These are phyloP conservation scores for Heterodera carotae DNA, from an alignment of 1,140 invertebrate species.

Conservation along the genomic window DNA sequence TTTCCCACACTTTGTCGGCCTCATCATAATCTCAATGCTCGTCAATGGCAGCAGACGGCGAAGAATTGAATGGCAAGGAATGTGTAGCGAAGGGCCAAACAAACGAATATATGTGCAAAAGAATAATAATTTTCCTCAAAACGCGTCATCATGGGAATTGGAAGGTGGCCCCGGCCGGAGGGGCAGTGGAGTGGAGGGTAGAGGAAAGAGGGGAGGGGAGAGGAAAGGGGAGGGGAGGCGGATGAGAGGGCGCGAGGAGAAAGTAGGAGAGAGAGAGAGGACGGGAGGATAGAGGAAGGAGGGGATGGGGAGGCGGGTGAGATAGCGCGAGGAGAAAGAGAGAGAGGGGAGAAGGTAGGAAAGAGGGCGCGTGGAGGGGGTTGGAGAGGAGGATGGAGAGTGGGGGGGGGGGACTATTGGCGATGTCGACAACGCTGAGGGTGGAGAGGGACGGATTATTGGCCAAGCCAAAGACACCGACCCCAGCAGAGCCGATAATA, in stretches of 20 bases:
- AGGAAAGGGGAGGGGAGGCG: not conserved
- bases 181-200: too few relatives aligned
- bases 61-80: not conserved
- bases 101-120: not conserved
- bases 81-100: not conserved
- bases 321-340: too few relatives aligned
- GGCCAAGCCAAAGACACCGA: not conserved
- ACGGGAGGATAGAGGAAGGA: not conserved
- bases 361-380: too few relatives aligned
- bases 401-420: not conserved
- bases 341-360: too few relatives aligned
- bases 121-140: not conserved
- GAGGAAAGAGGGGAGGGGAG: too few relatives aligned
- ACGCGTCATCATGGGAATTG: constrained; percentile 2
- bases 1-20: too few relatives aligned
- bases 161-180: too few relatives aligned
- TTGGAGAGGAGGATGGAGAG: too few relatives aligned
- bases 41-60: not conserved
- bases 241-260: too few relatives aligned
- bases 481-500: not conserved
- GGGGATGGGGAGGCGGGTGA: not conserved
- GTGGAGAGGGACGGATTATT: not conserved
- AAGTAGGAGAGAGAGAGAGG: too few relatives aligned
- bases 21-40: not conserved
- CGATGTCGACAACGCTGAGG: not conserved